These are phyloP conservation scores for Teinopalpus imperialis DNA, from an alignment of 2,888 invertebrate species.

Conservation along the genomic window DNA sequence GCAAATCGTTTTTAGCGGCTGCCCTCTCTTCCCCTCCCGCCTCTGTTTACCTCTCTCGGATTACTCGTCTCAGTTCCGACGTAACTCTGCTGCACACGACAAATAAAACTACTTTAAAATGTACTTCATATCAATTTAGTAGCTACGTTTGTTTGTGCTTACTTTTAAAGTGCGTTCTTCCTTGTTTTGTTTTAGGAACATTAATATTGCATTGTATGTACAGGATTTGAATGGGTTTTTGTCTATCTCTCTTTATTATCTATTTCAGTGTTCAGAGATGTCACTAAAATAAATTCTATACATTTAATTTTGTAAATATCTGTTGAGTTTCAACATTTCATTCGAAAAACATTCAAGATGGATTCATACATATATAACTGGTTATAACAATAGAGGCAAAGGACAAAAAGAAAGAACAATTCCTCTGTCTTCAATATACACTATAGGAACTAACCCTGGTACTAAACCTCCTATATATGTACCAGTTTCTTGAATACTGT, in stretches of 20 bases:
- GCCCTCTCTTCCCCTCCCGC: constrained; percentile 19
- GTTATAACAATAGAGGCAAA: constrained; percentile 10
- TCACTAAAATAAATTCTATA: no score
- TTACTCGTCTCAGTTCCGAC: constrained; percentile 30
- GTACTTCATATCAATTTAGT: constrained; percentile 28
- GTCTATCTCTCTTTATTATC: no score
- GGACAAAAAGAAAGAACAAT: constrained; percentile 1
- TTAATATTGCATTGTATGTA: no score
- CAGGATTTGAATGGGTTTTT: no score
- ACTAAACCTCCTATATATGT: not conserved
- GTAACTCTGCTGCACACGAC: constrained; percentile 26
- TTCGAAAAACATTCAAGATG: no score
- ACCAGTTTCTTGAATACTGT: constrained; percentile 6
- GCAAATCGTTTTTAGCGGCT: constrained; percentile 22
- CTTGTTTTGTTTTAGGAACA: no score
- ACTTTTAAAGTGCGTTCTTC: not conserved
- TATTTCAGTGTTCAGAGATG: no score
- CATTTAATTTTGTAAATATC: no score
- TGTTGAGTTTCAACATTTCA: no score
- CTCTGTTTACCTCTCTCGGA: constrained; percentile 35
- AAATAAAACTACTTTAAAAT: constrained; percentile 28
- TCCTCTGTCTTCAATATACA: not conserved
- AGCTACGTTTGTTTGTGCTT: constrained; percentile 25
- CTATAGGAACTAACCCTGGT: constrained; percentile 17
- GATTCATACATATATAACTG: no score